Base-by-base conservation (phyloP, 2,888 invertebrate species). In the Eilema sororculum region DNA sequence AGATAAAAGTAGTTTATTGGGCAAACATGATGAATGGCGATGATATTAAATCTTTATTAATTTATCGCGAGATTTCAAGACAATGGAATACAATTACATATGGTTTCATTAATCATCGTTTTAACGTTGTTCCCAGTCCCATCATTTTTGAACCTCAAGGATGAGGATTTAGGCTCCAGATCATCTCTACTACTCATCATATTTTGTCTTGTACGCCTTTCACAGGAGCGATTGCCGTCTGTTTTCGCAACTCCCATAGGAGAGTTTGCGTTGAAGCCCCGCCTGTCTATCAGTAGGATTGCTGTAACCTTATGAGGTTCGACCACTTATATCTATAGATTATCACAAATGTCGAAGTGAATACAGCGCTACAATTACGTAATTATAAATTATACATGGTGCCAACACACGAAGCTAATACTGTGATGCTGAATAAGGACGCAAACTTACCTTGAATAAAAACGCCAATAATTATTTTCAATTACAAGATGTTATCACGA, bases 401-500 rank as follows among this genome's bases (percentile, higher is more conserved):
- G 77, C 75, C 72, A 80, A 82, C 79, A 74, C 75, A 80, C 82
- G 74, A 74, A 70, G 87, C 69, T 72, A 81, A 80, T 82, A 74
- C 80, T 77, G 79, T 73, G 73, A 69, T 71, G 75, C 75, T 79
- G 77, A 79, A 79, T 85, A 84, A 89, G 87, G 89, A 88, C 89
- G 83, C 74, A 72, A 72, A 70, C 73, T 84, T 75, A 83, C 89
- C 89, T 89, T 89, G 87, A 81, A 86, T 52, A 82, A 85, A 83
- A 86, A 87, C 79, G 77, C 71, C 81, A 82, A 82, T 87, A 82
- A 87, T 89, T 87, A 88, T 84, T 77, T 75, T 76, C 79, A 85
- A 86, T 86, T 85, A 86, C 76, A 79, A 76, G 79, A 80, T 79
- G 78, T 74, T 77, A 84, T 84, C 86, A 82, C 83, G 87, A 84